Conservation (phyloP, 1,140 invertebrate genomes). For the Lasioglossum baleicum region DNA sequence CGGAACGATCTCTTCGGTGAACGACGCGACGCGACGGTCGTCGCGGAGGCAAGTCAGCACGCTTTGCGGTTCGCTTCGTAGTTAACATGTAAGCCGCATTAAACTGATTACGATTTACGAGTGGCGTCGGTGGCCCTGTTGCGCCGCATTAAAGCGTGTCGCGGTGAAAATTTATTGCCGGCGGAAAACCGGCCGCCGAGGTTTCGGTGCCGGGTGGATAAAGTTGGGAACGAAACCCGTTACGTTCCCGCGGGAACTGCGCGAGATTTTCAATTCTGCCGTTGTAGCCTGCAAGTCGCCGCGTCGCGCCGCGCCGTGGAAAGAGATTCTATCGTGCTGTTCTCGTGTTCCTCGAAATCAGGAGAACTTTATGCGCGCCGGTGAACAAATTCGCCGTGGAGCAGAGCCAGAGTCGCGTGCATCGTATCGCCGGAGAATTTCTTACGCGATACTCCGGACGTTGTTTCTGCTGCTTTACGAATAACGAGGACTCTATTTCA, state of each 20-base stretch:
- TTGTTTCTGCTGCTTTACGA: neutral
- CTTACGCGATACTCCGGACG: neutral
- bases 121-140: conserved; percentile 28
- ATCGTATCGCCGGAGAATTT: neutral
- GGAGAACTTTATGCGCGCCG: neutral
- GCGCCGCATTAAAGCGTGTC: conserved; percentile 20
- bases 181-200: neutral
- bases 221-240: neutral
- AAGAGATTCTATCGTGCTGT: neutral
- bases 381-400: neutral
- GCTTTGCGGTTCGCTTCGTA: conserved; percentile 52
- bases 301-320: too few relatives aligned
- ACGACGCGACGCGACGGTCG: too few relatives aligned
- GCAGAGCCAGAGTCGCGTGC: neutral
- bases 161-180: conserved; percentile 20
- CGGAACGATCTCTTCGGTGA: neutral
- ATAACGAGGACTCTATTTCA: conserved; percentile 1
- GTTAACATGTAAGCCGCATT: conserved; percentile 69
- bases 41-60: conserved; percentile 21
- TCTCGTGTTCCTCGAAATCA: neutral
- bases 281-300: neutral
- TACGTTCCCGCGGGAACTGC: neutral
- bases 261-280: conserved; percentile 1
- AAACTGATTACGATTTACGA: conserved; percentile 66
- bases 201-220: neutral